Evolutionary conservation across 1,140 invertebrate genomes (phyloP), one percentile per base, ranked within the genome.

Genomic region (Drosophila pruinosa): DNA sequence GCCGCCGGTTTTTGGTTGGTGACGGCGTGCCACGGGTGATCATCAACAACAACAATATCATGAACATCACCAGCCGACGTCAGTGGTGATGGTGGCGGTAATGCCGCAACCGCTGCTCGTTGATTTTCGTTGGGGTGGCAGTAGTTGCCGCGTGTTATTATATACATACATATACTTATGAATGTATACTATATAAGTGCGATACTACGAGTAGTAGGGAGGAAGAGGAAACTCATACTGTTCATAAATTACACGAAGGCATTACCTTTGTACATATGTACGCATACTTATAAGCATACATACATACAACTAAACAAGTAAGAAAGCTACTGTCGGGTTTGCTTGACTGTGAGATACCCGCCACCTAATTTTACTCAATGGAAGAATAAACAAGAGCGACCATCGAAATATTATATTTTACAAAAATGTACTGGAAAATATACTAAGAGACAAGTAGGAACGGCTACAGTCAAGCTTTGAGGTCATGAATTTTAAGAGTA

Each of bases 1-100:
- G 73, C 76, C 76, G 78, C 78, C 79, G 75, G 78, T 82, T 82
- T 82, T 82, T 82, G 78, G 78, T 82, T 82, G 78, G 78, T 75
- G 78, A 82, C 70, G 74, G 68, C 74, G 57, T 72, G 77, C 77
- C 77, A 73, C 77, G 80, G 77, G 75, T 80, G 77, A 79, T 79
- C 39, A 80, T 80, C 58, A 77, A 45, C 61, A 76, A 36, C 62
- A 68, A 26, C 38, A 69, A 22, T 26, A 64, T 45, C 52, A 34
- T 52, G 50, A 56, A 48, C 56, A 61, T 57, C 61, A 19, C n/a
- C 31, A 34, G 22, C n/a, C 45, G 43, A 4, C 28, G 41, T 17
- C 22, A 28, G 8, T 24, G 15, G 1, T 31, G 59, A 1, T 41
- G 58, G 7, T 53, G 31, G 3, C 19, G 61, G 0, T 50, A 36